Base-by-base conservation (phyloP, 2,888 invertebrate species). In the Drosophila monieri region DNA sequence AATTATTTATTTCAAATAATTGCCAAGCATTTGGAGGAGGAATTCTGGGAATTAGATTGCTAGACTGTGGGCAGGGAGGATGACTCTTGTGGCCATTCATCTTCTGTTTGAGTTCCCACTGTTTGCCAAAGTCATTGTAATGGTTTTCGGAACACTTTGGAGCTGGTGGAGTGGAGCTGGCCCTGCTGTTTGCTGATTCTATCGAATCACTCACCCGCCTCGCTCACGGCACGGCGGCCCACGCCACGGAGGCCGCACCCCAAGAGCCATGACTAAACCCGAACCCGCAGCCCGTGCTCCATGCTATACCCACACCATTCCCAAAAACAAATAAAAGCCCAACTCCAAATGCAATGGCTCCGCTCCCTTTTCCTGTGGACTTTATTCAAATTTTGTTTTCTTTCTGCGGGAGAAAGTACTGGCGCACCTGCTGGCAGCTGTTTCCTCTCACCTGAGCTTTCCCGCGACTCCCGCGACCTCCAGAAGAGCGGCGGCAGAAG, bases 41-140 rank as follows among this genome's bases (percentile, higher is more conserved):
- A n/a, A n/a, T n/a, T n/a, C n/a, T n/a, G n/a, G n/a, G n/a, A n/a
- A n/a, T n/a, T n/a, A n/a, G n/a, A n/a, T n/a, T n/a, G n/a, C n/a
- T n/a, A n/a, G n/a, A n/a, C n/a, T n/a, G n/a, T n/a, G n/a, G n/a
- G n/a, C n/a, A n/a, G n/a, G n/a, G 35, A 18, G 59, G 60, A 59
- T 60, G 59, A 59, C 60, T 60, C 35, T 43, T 44, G 41, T 4
- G 15, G 15, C 39, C 41, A 35, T 35, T 18, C 6, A 25, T 25
- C 6, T 25, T 25, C 25, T 25, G 10, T n/a, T 55, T 23, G 46
- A 35, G 37, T 18, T 46, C 53, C 58, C 57, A 69, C 67, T 85
- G 56, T 83, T 85, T 83, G 77, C 55, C 53, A 18, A 77, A 76
- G 69, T 85, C 83, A 80, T 80, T 80, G 83, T 74, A 61, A 69